Base-by-base conservation (phyloP, 2,888 invertebrate species). In the Drosophila siamana region DNA sequence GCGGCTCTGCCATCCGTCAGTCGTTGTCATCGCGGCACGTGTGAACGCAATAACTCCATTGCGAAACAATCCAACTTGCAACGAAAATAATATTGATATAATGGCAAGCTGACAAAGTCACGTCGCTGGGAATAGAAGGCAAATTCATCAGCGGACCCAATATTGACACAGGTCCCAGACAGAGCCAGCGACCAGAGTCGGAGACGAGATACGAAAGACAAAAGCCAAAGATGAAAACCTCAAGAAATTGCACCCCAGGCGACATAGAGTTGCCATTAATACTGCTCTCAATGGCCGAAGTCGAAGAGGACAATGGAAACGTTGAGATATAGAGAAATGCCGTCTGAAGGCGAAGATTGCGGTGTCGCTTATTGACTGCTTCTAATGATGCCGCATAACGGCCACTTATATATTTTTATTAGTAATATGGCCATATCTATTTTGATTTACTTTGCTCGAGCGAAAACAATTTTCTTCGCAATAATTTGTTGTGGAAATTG, bases 361-460 rank as follows among this genome's bases (percentile, higher is more conserved):
- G 22, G 19, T 47, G 41, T 26, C 44, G 46, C 60, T 70, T 84
- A 78, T 77, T 78, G 72, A 86, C 68, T 74, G 71, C 40, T 66
- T 74, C 71, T 80, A 88, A 88, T 86, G 78, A 86, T 69, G 65
- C 62, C 68, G 52, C 62, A 73, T 80, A 81, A 86, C 76, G 73
- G 79, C 71, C 84, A 86, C 88, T 88, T 86, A 86, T 86, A 80
- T 83, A 83, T 88, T 83, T 86, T 76, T 88, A 83, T 75, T 57
- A 51, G 67, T 67, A 54, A 77, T 64, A 86, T 68, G 44, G 51
- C 48, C 66, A 60, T 69, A 84, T 86, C 84, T 72, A 86, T 80
- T 80, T 69, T 78, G 85, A 86, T 86, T 83, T 80, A 76, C 70
- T 75, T 69, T 69, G 40, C 50, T 60, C 47, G 47, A 15, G 46